Percentiles rank a stretch among this genome's conserved stretches.
Evolutionary conservation across 2,113 vertebrate genomes (phyloP).

Genomic region (Neolamprologus hecqui): DNA sequence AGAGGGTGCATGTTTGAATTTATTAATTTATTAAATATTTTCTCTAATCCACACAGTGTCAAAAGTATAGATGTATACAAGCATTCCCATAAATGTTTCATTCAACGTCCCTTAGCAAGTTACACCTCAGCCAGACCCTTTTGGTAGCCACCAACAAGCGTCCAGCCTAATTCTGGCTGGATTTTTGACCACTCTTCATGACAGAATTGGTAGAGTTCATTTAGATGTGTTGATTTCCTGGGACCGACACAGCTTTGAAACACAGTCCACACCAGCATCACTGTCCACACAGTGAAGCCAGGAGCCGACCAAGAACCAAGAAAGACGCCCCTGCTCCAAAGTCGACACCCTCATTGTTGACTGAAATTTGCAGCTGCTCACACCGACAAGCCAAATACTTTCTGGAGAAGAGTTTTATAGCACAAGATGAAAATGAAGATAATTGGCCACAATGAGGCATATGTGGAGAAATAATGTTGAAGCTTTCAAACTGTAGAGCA

Average conservation of each 20-base stretch:
- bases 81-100: neutral
- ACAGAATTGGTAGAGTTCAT: neutral
- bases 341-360: neutral
- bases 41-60: neutral
- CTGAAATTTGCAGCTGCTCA: neutral
- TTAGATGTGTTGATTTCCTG: neutral
- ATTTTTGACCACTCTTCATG: neutral
- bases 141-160: neutral
- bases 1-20: neutral
- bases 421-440: neutral
- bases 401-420: neutral
- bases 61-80: neutral
- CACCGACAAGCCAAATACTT: neutral
- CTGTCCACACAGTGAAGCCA: neutral
- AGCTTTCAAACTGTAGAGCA: neutral
- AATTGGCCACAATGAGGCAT: neutral
- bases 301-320: neutral
- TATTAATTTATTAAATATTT: neutral
- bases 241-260: neutral
- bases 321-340: neutral
- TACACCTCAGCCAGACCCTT: neutral
- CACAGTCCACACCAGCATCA: neutral
- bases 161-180: neutral
- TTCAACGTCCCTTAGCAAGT: neutral
- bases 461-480: neutral